Conservation (phyloP, 2,888 invertebrate species). For the Cephalotes varians region DNA sequence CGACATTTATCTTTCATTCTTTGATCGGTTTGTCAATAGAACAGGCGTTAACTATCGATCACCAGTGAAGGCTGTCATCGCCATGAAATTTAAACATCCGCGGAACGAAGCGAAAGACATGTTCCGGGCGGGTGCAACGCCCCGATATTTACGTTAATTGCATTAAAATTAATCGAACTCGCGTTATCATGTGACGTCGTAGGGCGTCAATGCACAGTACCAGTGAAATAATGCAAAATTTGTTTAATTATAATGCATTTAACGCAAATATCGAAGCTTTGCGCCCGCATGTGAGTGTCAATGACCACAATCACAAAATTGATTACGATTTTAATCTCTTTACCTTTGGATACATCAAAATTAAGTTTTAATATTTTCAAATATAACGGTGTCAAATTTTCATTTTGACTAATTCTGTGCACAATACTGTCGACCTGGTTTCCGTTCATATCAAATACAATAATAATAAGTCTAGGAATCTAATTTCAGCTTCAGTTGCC, state of each 20-base stretch:
- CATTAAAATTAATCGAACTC: slow-evolving; percentile 35
- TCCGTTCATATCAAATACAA: background rate
- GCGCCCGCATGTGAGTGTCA: slow-evolving; percentile 22
- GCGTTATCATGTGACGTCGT: background rate
- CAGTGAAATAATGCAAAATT: slow-evolving; percentile 18
- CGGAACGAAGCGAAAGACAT: background rate
- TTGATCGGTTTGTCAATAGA: background rate
- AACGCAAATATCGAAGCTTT: slow-evolving; percentile 35
- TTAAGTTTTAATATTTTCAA: background rate
- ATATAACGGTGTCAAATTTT: background rate
- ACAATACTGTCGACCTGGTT: background rate
- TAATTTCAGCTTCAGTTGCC: slow-evolving; percentile 11
- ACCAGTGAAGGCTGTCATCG: background rate
- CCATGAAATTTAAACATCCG: slow-evolving; percentile 36
- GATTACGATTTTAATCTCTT: slow-evolving; percentile 18
- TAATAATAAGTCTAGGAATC: background rate
- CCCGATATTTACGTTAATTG: slow-evolving; percentile 18
- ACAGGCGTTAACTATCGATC: slow-evolving; percentile 24
- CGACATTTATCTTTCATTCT: slow-evolving; percentile 23
- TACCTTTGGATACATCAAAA: slow-evolving; percentile 5
- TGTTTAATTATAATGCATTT: slow-evolving; percentile 32
- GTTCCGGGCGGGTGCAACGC: background rate
- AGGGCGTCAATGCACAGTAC: background rate
- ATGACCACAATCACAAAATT: slow-evolving; percentile 44
- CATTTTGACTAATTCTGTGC: background rate